Percentiles rank a stretch among this genome's conserved stretches.
phyloP scores from a whole-genome alignment of 2,888 invertebrate genomes.

The Atethmia centrago region DNA sequence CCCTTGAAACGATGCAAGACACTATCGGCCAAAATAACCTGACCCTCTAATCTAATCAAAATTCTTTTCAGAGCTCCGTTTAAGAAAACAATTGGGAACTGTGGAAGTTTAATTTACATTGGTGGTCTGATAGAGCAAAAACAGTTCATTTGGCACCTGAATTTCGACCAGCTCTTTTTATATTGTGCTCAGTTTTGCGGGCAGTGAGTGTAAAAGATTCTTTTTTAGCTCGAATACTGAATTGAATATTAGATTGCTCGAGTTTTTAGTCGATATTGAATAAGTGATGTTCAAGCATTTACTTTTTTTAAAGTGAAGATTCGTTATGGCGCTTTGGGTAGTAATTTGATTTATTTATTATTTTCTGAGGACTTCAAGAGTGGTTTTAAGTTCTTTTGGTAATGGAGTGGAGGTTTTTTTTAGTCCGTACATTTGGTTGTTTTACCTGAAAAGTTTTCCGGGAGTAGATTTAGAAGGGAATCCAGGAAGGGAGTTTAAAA shows the following conservation, averaged over 20 bases:
- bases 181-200: constrained; percentile 67
- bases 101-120: constrained; percentile 53
- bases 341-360: constrained; percentile 21
- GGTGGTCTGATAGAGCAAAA: constrained; percentile 68
- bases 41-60: constrained; percentile 56
- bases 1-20: constrained; percentile 70
- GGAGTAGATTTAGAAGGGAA: too few species aligned
- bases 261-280: constrained; percentile 52
- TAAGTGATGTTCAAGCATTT: constrained; percentile 35
- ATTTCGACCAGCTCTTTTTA: constrained; percentile 68
- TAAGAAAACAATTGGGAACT: constrained; percentile 41
- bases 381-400: background rate
- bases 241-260: constrained; percentile 51
- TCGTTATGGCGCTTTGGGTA: constrained; percentile 21
- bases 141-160: constrained; percentile 73
- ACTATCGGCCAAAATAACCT: constrained; percentile 61
- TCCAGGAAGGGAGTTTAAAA: background rate
- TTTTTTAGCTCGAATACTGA: constrained; percentile 55
- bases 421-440: background rate
- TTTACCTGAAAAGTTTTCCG: background rate
- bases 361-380: background rate
- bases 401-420: background rate
- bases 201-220: constrained; percentile 69
- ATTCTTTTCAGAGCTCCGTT: constrained; percentile 30
- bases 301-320: constrained; percentile 14